These are phyloP conservation scores for Philaenus spumarius DNA, from an alignment of 1,140 invertebrate genomes.

Conservation along the genomic window DNA sequence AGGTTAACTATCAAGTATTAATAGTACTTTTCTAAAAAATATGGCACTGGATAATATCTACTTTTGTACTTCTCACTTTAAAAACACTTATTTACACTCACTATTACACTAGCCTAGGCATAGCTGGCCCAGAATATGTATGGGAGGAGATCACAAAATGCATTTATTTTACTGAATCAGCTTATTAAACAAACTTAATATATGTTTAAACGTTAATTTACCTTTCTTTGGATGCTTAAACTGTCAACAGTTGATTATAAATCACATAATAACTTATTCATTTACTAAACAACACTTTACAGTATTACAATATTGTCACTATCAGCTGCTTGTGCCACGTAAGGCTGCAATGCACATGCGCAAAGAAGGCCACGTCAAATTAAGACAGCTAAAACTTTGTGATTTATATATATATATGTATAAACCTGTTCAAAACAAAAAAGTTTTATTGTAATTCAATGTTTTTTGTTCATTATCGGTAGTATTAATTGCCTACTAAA, in stretches of 20 bases:
- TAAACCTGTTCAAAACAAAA: too few relatives aligned
- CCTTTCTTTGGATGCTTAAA: not conserved
- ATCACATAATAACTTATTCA: constrained; percentile 16
- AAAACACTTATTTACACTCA: too few relatives aligned
- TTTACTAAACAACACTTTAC: constrained; percentile 9
- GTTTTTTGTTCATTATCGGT: too few relatives aligned
- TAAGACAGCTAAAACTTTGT: not conserved
- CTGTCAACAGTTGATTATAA: constrained; percentile 5
- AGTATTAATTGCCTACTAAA: too few relatives aligned
- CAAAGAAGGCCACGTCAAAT: constrained; percentile 27
- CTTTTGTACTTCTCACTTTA: too few relatives aligned
- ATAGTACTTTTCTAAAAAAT: too few relatives aligned
- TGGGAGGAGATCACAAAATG: not conserved
- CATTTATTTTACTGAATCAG: not conserved
- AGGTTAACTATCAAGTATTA: too few relatives aligned
- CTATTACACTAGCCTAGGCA: too few relatives aligned
- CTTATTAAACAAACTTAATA: not conserved
- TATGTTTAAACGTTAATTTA: not conserved
- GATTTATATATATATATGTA: constrained; percentile 1
- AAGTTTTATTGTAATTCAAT: too few relatives aligned
- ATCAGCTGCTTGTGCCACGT: constrained; percentile 47
- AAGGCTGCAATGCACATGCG: constrained; percentile 50
- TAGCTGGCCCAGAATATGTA: not conserved
- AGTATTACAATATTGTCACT: constrained; percentile 33
- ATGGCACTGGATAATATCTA: too few relatives aligned